phyloP scores from a whole-genome alignment of 2,888 invertebrate species.

The Phanerotoma sp. region DNA sequence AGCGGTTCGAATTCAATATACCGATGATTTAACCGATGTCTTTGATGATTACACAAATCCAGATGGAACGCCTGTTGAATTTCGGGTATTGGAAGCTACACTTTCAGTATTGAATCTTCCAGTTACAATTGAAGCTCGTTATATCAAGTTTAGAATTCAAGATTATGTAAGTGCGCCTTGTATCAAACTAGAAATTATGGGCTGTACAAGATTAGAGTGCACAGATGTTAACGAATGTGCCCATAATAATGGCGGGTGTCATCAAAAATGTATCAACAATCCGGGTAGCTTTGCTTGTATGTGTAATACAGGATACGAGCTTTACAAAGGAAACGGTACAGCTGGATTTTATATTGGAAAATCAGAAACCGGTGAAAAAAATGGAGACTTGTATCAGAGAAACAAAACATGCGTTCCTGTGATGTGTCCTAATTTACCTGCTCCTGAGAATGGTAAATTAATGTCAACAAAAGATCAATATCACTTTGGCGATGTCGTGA shows the following conservation, averaged over 20 bases:
- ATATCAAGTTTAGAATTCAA: conserved; percentile 78
- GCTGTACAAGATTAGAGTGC: conserved; percentile 87
- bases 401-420: conserved; percentile 95
- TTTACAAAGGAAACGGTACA: conserved; percentile 86
- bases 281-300: conserved; percentile 86
- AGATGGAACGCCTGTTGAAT: conserved; percentile 90
- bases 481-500: conserved; percentile 86
- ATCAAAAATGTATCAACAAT: conserved; percentile 88
- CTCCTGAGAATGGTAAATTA: conserved; percentile 84
- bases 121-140: conserved; percentile 88
- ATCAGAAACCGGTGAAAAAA: conserved; percentile 82
- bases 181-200: conserved; percentile 87
- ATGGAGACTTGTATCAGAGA: conserved; percentile 84
- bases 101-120: conserved; percentile 89
- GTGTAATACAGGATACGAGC: conserved; percentile 89
- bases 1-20: conserved; percentile 81
- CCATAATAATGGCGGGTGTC: conserved; percentile 85
- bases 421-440: conserved; percentile 76
- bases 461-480: conserved; percentile 79
- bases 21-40: conserved; percentile 83
- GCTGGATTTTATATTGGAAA: conserved; percentile 80
- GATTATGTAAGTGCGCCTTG: conserved; percentile 89
- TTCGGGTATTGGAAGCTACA: conserved; percentile 85
- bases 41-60: conserved; percentile 92
- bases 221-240: conserved; percentile 86